phyloP scores from a whole-genome alignment of 2,797 vertebrate species.

The Sebastes cheni region DNA sequence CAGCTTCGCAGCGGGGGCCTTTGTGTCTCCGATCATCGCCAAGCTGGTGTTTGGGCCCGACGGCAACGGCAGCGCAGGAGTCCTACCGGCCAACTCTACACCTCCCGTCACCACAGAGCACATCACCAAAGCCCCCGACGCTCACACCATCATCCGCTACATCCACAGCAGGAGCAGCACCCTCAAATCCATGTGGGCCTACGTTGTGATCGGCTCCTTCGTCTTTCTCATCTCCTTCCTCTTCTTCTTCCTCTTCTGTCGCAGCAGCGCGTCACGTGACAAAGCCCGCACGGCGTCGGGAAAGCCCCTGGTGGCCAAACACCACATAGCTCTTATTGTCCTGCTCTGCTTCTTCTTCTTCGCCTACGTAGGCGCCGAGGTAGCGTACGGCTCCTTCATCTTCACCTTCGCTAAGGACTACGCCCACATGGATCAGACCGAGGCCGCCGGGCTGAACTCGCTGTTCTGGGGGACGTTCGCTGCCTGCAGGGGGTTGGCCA shows the following conservation, averaged over 20 bases:
- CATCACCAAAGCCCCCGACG: not conserved
- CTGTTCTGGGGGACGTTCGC: constrained; percentile 93
- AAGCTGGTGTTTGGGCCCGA: constrained; percentile 82
- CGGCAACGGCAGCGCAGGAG: not conserved
- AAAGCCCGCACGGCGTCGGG: constrained; percentile 55
- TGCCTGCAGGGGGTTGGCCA: constrained; percentile 83
- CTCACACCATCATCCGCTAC: not conserved
- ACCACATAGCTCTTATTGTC: constrained; percentile 83
- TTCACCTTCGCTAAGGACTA: constrained; percentile 87
- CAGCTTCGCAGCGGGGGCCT: constrained; percentile 92
- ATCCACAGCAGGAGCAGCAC: constrained; percentile 17
- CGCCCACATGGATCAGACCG: constrained; percentile 71
- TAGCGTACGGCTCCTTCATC: constrained; percentile 91
- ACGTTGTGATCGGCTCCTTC: constrained; percentile 86
- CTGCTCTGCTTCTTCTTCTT: constrained; percentile 93
- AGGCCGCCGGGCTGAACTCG: constrained; percentile 90
- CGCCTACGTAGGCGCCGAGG: constrained; percentile 92
- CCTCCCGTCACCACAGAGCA: not conserved
- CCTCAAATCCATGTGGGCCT: constrained; percentile 86
- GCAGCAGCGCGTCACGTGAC: constrained; percentile 53
- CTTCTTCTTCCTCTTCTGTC: constrained; percentile 83
- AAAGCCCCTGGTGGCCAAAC: constrained; percentile 76
- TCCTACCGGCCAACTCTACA: not conserved
- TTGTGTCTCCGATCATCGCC: constrained; percentile 90
- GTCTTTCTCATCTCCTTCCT: constrained; percentile 81